Evolutionary conservation across 2,888 invertebrate genomes (phyloP), one percentile per base, ranked within the genome.

Genomic region (Drosophila kokeensis): DNA sequence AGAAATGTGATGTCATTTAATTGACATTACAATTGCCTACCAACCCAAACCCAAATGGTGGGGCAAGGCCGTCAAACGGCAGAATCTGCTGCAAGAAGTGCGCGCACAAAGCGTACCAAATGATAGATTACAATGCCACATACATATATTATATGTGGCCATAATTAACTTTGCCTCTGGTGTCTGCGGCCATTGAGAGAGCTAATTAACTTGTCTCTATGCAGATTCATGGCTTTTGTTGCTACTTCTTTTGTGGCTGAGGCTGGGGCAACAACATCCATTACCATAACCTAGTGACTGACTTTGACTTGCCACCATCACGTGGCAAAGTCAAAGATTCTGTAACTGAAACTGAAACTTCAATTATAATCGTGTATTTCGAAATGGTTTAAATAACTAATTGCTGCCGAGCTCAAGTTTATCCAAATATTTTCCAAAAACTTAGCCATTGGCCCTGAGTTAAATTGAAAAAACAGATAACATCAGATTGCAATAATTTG

Each of bases 241-340:
- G 58, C 24, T 7, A 54, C 45, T 15, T 24, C 11, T 10, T 10
- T 7, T 36, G 7, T 7, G 21, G 13, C 42, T 64, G 58, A 57
- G 62, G 50, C 10, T 62, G 70, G 62, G 64, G 69, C 73, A 80
- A 69, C 64, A 53, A 69, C 64, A 53, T 42, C 58, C 52, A 52
- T 54, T 78, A 57, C 73, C 87, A 78, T 87, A 83, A 87, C 87
- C 87, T 84, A 83, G 59, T 83, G 84, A 84, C 83, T 84, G 87
- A 80, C 84, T 83, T 82, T 82, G 64, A 49, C 53, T 63, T 48
- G 54, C 58, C 59, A 38, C 13, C 81, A 75, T 81, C 77, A 72
- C 66, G 68, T 79, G 79, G 59, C 36, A 42, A 58, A 38, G 62
- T 38, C 62, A 34, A 34, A 66, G 81, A 85, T 85, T 82, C 86